These are phyloP conservation scores for Eretmochelys imbricata DNA, from an alignment of 2,113 vertebrate species.

Conservation along the genomic window DNA sequence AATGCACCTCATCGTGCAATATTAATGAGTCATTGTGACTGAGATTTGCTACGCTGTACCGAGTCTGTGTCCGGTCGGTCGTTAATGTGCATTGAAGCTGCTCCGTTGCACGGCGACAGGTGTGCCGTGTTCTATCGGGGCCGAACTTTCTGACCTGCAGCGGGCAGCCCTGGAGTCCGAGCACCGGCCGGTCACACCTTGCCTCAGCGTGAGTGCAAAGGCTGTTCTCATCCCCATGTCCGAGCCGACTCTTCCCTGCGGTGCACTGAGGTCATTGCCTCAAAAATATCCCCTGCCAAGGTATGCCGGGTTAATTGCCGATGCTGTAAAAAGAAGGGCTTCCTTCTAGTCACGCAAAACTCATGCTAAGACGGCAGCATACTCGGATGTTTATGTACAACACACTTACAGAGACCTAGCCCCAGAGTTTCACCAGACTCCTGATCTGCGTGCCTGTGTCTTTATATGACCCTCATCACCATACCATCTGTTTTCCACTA, in stretches of 20 bases:
- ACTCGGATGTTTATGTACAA: neutral
- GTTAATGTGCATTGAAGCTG: neutral
- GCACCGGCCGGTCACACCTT: accelerated
- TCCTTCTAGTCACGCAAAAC: neutral
- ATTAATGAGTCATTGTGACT: conserved; percentile 2
- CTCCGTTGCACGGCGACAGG: neutral
- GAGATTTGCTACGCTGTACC: neutral
- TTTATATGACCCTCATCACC: neutral
- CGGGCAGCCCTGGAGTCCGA: neutral
- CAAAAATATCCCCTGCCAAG: neutral
- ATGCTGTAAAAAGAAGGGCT: accelerated
- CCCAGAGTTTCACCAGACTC: too few relatives aligned
- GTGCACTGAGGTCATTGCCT: neutral
- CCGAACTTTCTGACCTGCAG: neutral
- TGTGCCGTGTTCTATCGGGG: neutral
- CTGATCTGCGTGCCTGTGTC: neutral
- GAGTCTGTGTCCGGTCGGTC: neutral
- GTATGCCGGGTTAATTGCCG: neutral
- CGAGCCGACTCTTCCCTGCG: neutral
- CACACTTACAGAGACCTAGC: neutral
- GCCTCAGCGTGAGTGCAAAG: neutral
- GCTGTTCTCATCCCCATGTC: accelerated
- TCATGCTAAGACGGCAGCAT: neutral
- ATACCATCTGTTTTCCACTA: neutral
- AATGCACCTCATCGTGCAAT: conserved; percentile 32